These are phyloP conservation scores for Nomada ruficornis DNA, from an alignment of 2,888 invertebrate species.

Conservation along the genomic window DNA sequence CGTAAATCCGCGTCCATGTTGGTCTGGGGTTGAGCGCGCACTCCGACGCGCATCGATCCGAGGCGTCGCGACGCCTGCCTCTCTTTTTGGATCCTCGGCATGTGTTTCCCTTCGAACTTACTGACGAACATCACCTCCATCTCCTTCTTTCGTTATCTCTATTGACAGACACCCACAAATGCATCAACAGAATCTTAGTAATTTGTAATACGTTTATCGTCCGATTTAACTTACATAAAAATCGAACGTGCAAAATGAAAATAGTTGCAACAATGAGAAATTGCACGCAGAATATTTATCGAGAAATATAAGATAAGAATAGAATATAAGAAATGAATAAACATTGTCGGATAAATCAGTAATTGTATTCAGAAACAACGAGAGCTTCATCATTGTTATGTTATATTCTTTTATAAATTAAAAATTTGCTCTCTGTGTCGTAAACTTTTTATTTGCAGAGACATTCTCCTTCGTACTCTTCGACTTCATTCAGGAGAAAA, in stretches of 20 bases:
- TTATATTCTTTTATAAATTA: no score
- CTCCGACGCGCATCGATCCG: constrained; percentile 80
- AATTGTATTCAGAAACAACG: no score
- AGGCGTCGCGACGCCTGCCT: constrained; percentile 76
- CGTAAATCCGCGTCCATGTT: constrained; percentile 77
- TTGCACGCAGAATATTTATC: no score
- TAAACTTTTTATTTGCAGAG: not conserved
- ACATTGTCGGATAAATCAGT: no score
- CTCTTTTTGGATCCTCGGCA: constrained; percentile 76
- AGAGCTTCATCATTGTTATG: no score
- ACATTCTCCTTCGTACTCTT: constrained; percentile 20
- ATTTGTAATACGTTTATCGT: no score
- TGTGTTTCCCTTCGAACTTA: constrained; percentile 71
- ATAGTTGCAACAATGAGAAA: no score
- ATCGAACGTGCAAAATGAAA: no score
- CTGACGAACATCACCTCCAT: constrained; percentile 51
- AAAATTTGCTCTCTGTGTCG: no score
- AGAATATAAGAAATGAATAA: no score
- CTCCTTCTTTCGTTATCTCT: constrained; percentile 30
- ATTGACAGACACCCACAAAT: constrained; percentile 26
- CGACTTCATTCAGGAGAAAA: constrained; percentile 31
- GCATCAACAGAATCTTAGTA: constrained; percentile 8
- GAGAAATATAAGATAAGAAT: no score
- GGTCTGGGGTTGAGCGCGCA: constrained; percentile 79
- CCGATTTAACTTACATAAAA: no score